These are phyloP conservation scores for Calyptomena viridis DNA, from an alignment of 2,113 vertebrate genomes.

Conservation along the genomic window DNA sequence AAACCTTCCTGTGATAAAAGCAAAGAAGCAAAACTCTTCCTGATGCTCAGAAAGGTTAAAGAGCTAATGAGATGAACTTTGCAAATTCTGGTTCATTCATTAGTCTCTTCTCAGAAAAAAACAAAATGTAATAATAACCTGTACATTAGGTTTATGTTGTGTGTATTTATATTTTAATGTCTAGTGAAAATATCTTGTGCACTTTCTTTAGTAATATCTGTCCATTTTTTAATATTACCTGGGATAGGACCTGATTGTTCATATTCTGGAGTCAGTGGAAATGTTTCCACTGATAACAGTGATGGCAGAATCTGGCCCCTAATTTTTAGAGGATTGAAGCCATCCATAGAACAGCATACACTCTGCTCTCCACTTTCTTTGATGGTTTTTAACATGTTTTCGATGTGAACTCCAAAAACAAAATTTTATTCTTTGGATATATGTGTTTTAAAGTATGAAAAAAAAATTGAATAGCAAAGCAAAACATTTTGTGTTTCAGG, in stretches of 20 bases:
- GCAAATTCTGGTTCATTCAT: background rate
- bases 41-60: background rate
- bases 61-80: background rate
- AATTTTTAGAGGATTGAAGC: conserved; percentile 44
- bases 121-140: background rate
- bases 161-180: background rate
- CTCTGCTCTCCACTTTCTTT: conserved; percentile 66
- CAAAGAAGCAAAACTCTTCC: background rate
- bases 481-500: conserved; percentile 51
- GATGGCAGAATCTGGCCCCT: background rate
- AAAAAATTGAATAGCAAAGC: conserved; percentile 29
- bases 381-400: conserved; percentile 81
- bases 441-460: conserved; percentile 80
- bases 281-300: conserved; percentile 19
- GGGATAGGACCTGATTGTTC: background rate
- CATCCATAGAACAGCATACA: conserved; percentile 24
- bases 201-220: background rate
- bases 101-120: background rate
- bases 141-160: background rate
- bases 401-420: conserved; percentile 75
- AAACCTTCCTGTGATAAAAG: background rate
- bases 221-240: background rate
- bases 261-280: background rate
- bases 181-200: background rate
- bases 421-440: conserved; percentile 76